These are phyloP conservation scores for Diploscapter pachys DNA, from an alignment of 1,140 invertebrate species.

Conservation along the genomic window DNA sequence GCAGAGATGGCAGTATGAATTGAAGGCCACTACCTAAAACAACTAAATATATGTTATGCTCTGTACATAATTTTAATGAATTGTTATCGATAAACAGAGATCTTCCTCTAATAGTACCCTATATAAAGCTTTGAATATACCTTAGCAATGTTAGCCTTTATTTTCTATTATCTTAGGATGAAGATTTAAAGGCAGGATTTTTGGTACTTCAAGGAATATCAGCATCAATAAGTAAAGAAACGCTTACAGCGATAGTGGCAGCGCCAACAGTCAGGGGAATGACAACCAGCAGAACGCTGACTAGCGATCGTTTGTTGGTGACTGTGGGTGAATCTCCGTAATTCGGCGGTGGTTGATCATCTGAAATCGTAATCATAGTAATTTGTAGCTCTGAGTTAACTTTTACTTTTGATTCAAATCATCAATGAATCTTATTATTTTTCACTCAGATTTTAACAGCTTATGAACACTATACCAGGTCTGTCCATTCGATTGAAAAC, in stretches of 20 bases:
- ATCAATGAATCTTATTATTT: too few relatives aligned
- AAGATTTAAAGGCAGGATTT: too few relatives aligned
- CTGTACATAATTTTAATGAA: background rate
- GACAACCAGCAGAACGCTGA: constrained; percentile 34
- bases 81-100: too few relatives aligned
- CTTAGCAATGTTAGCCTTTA: too few relatives aligned
- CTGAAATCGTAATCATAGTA: background rate
- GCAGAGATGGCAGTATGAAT: constrained; percentile 39
- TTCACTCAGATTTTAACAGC: too few relatives aligned
- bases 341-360: constrained; percentile 24
- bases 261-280: constrained; percentile 36
- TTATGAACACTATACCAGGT: background rate
- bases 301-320: constrained; percentile 21
- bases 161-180: too few relatives aligned
- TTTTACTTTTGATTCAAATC: too few relatives aligned
- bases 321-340: constrained; percentile 8
- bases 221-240: too few relatives aligned
- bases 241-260: constrained; percentile 30
- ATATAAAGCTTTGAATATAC: too few relatives aligned
- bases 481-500: constrained; percentile 31
- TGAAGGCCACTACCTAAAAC: constrained; percentile 36
- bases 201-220: too few relatives aligned
- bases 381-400: too few relatives aligned
- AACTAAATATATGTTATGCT: constrained; percentile 2
- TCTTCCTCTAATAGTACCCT: too few relatives aligned